Percentiles rank a stretch among this genome's conserved stretches.
Evolutionary conservation across 2,888 invertebrate species (phyloP).

Genomic region (Scelioninae gen. 1): DNA sequence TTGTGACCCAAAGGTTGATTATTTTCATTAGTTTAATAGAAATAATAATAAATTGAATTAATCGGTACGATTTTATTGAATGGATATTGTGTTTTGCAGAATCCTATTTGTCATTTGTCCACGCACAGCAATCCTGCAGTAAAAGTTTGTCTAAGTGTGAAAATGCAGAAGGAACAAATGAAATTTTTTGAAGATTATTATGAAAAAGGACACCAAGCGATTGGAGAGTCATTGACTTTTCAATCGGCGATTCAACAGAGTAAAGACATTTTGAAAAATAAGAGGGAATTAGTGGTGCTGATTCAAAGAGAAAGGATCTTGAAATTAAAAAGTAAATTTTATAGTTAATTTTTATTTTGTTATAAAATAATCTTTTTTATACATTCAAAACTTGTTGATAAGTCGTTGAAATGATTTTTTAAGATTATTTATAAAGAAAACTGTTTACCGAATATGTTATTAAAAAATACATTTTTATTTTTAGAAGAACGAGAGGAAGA

Average conservation of each 20-base stretch:
- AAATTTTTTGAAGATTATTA: conserved; percentile 85
- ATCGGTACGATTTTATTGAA: neutral
- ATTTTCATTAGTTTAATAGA: neutral
- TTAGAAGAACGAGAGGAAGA: conserved; percentile 75
- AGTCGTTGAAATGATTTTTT: too few relatives aligned
- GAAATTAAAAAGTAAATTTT: conserved; percentile 75
- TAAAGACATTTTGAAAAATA: conserved; percentile 75
- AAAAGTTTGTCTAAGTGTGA: conserved; percentile 86
- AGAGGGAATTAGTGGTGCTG: conserved; percentile 76
- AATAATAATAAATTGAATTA: neutral
- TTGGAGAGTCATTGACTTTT: conserved; percentile 76
- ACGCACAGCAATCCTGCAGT: conserved; percentile 86
- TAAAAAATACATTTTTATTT: neutral
- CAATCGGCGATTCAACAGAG: conserved; percentile 77
- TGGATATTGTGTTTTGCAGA: conserved; percentile 81
- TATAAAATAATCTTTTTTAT: too few relatives aligned
- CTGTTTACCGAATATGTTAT: neutral
- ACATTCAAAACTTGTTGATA: too few relatives aligned
- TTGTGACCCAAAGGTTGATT: conserved; percentile 88
- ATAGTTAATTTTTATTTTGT: neutral
- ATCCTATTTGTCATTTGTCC: conserved; percentile 86
- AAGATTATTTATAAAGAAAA: too few relatives aligned
- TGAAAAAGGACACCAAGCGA: conserved; percentile 84
- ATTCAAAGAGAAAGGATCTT: conserved; percentile 77
- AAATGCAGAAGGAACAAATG: conserved; percentile 85